Percentiles rank a stretch among this genome's conserved stretches.
Conservation (phyloP, 2,888 invertebrate species). For the Noctuana brunneofusca region DNA sequence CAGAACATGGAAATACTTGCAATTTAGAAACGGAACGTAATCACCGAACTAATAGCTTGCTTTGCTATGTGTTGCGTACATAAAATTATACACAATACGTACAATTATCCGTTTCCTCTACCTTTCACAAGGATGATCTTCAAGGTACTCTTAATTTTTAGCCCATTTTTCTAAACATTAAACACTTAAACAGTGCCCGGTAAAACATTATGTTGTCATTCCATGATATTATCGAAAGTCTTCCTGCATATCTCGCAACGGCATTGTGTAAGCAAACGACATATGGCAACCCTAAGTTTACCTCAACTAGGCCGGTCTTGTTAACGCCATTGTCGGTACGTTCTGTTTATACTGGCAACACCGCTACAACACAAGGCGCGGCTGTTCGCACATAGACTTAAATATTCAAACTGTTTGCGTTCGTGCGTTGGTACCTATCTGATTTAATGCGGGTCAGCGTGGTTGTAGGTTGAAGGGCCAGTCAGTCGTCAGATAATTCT, state of each 20-base stretch:
- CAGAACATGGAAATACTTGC: too few relatives aligned
- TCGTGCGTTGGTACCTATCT: slow-evolving; percentile 30
- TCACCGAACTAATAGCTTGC: too few relatives aligned
- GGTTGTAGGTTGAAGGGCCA: slow-evolving; percentile 27
- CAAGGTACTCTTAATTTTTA: too few relatives aligned
- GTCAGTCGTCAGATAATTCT: slow-evolving; percentile 21
- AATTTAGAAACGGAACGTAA: too few relatives aligned
- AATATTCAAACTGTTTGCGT: slow-evolving; percentile 33
- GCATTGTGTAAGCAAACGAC: neutral
- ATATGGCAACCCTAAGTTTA: slow-evolving; percentile 45
- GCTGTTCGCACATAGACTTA: slow-evolving; percentile 26
- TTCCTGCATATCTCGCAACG: too few relatives aligned
- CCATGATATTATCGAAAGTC: neutral
- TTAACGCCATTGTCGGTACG: slow-evolving; percentile 68
- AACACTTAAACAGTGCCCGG: too few relatives aligned
- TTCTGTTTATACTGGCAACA: slow-evolving; percentile 54
- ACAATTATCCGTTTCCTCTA: too few relatives aligned
- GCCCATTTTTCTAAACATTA: too few relatives aligned
- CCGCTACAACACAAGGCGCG: slow-evolving; percentile 23
- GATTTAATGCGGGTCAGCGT: slow-evolving; percentile 33
- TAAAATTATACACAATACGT: too few relatives aligned
- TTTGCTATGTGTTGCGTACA: too few relatives aligned
- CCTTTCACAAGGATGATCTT: too few relatives aligned
- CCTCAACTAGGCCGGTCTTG: slow-evolving; percentile 75
- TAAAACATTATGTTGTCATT: too few relatives aligned